These are phyloP conservation scores for Macropodus opercularis DNA, from an alignment of 2,797 vertebrate genomes.

Conservation along the genomic window DNA sequence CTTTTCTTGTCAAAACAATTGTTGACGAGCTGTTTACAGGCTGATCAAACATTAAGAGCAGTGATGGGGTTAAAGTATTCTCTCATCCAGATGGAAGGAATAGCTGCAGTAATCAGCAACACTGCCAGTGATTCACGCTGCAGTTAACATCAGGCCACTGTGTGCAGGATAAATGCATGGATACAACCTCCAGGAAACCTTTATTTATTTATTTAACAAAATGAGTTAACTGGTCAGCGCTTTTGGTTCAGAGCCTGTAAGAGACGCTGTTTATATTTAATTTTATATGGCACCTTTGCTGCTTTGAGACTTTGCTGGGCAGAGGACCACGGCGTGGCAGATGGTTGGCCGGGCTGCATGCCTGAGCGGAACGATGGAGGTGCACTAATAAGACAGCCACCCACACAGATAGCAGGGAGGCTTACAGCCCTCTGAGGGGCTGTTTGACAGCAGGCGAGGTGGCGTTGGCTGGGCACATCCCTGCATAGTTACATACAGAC, in stretches of 20 bases:
- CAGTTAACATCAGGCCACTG: slow-evolving; percentile 10
- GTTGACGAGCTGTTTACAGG: slow-evolving; percentile 11
- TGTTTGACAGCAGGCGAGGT: slow-evolving; percentile 85
- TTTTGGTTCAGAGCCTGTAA: slow-evolving; percentile 73
- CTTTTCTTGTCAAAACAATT: slow-evolving; percentile 6
- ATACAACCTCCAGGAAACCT: too few species aligned
- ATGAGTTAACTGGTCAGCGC: slow-evolving; percentile 78
- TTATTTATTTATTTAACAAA: slow-evolving; percentile 30
- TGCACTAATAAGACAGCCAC: slow-evolving; percentile 93
- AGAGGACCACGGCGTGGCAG: slow-evolving; percentile 87
- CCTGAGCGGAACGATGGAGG: slow-evolving; percentile 94
- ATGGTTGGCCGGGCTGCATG: slow-evolving; percentile 93
- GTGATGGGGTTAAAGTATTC: too few species aligned
- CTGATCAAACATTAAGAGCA: slow-evolving; percentile 8
- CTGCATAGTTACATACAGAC: slow-evolving; percentile 60
- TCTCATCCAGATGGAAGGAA: too few species aligned
- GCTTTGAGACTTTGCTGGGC: slow-evolving; percentile 86
- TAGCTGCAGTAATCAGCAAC: too few species aligned
- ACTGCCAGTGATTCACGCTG: too few species aligned
- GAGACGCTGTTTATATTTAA: slow-evolving; percentile 20
- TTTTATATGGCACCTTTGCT: slow-evolving; percentile 75
- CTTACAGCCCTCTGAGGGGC: slow-evolving; percentile 93
- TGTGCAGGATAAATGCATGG: slow-evolving; percentile 28
- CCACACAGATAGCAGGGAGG: slow-evolving; percentile 90
- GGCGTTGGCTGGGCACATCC: slow-evolving; percentile 50